Percentiles rank a stretch among this genome's conserved stretches.
Evolutionary conservation across 2,888 invertebrate species (phyloP).

Genomic region (Parnassius mnemosyne): DNA sequence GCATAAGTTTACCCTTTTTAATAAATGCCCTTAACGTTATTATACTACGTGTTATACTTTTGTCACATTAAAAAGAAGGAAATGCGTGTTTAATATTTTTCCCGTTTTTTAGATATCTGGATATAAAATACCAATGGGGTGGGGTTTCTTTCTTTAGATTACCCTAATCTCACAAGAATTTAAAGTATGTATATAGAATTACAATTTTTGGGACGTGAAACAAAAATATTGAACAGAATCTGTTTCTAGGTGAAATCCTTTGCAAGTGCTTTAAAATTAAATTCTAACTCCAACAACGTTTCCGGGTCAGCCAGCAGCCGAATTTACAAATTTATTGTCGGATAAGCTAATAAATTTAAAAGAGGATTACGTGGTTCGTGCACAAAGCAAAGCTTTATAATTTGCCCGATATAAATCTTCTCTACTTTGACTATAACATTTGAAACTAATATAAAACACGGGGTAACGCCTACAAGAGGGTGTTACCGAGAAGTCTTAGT

Average conservation of each 20-base stretch:
- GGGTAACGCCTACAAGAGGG: constrained; percentile 25
- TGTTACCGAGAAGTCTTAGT: constrained; percentile 20
- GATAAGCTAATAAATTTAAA: constrained; percentile 76
- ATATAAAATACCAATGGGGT: neutral
- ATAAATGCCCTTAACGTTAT: no score
- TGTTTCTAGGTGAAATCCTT: constrained; percentile 36
- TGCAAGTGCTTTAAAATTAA: constrained; percentile 55
- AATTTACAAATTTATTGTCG: constrained; percentile 76
- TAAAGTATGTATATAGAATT: constrained; percentile 7
- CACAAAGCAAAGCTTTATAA: constrained; percentile 74
- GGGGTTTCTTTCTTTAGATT: neutral
- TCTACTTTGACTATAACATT: constrained; percentile 54
- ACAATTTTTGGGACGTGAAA: neutral
- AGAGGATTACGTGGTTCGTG: constrained; percentile 72
- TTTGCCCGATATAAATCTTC: constrained; percentile 72
- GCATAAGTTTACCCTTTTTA: no score
- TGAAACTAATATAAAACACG: constrained; percentile 38
- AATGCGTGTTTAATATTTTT: neutral
- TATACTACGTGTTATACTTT: no score
- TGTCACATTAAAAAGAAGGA: no score
- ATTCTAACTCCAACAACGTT: constrained; percentile 64
- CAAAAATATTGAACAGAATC: constrained; percentile 1
- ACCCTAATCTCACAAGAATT: neutral
- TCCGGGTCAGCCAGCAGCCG: constrained; percentile 70
- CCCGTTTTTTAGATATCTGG: neutral